A percentile compares a stretch with the other conserved stretches of the same genome.
Evolutionary conservation across 2,888 invertebrate species (phyloP).

Genomic region (Hipparchia sbordonii): DNA sequence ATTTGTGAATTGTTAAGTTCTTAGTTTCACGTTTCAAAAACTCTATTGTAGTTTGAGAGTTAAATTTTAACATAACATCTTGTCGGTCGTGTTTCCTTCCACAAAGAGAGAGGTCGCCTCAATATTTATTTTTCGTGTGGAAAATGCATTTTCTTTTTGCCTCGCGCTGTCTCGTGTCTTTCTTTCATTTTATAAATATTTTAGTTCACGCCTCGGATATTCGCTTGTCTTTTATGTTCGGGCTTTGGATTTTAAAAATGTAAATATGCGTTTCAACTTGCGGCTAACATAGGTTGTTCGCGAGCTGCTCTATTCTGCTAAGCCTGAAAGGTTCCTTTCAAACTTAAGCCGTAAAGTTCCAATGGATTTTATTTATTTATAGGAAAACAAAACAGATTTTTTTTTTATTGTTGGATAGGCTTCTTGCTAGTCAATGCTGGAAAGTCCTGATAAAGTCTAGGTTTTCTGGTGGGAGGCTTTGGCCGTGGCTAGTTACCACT

Average conservation of each 20-base stretch:
- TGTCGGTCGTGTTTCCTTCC: slow-evolving; percentile 13
- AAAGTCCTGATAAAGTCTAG: too few species aligned
- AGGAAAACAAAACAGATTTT: too few species aligned
- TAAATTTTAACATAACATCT: slow-evolving; percentile 15
- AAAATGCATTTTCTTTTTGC: slow-evolving; percentile 19
- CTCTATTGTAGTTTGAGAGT: neutral
- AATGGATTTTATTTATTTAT: too few species aligned
- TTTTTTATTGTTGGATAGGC: too few species aligned
- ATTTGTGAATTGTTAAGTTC: neutral
- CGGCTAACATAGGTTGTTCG: neutral
- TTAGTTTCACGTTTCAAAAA: neutral
- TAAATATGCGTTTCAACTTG: slow-evolving; percentile 16
- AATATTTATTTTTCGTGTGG: slow-evolving; percentile 20
- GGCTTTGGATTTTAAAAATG: slow-evolving; percentile 26
- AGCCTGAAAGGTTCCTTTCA: neutral
- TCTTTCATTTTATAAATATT: slow-evolving; percentile 34
- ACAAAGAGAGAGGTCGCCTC: slow-evolving; percentile 19
- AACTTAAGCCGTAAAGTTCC: too few species aligned
- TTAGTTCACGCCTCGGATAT: slow-evolving; percentile 24
- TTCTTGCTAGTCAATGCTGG: too few species aligned
- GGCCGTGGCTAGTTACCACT: too few species aligned
- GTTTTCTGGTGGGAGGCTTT: too few species aligned
- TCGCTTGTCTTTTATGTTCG: slow-evolving; percentile 13
- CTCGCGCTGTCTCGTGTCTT: slow-evolving; percentile 29
- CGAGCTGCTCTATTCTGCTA: neutral